Conservation (phyloP, 1,140 invertebrate species). For the Drosophila kepulauana region DNA sequence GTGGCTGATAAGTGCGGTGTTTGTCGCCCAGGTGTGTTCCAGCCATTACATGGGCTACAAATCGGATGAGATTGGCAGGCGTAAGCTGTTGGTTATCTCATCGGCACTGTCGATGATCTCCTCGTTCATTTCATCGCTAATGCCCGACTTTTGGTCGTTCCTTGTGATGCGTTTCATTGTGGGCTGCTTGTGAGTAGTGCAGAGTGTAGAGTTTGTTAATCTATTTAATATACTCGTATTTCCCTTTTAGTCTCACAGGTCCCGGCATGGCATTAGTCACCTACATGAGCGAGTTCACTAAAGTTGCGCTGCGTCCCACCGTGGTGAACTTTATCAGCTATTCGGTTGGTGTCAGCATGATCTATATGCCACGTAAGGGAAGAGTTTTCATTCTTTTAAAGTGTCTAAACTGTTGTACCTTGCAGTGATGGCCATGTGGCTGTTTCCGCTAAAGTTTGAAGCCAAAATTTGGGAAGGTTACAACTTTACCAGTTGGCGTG, state of each 20-base stretch:
- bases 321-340: conserved; percentile 42
- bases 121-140: conserved; percentile 41
- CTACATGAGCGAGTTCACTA: conserved; percentile 59
- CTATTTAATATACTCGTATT: not conserved
- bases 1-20: conserved; percentile 20
- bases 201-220: not conserved
- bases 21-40: conserved; percentile 21
- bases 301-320: conserved; percentile 37
- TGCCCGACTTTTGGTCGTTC: conserved; percentile 63
- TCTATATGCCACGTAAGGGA: conserved; percentile 49
- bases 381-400: not conserved
- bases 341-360: conserved; percentile 36
- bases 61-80: conserved; percentile 52
- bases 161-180: conserved; percentile 24
- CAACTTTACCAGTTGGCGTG: conserved; percentile 37
- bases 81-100: conserved; percentile 34
- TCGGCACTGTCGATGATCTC: not conserved
- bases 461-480: not conserved
- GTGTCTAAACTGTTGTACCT: not conserved
- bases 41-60: conserved; percentile 36
- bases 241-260: conserved; percentile 32
- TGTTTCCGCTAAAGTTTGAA: conserved; percentile 2
- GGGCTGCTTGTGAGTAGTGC: conserved; percentile 42
- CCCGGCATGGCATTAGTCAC: conserved; percentile 11
- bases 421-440: conserved; percentile 11